Evolutionary conservation across 1,140 invertebrate genomes (phyloP).

Genomic region (Drusus annulatus): DNA sequence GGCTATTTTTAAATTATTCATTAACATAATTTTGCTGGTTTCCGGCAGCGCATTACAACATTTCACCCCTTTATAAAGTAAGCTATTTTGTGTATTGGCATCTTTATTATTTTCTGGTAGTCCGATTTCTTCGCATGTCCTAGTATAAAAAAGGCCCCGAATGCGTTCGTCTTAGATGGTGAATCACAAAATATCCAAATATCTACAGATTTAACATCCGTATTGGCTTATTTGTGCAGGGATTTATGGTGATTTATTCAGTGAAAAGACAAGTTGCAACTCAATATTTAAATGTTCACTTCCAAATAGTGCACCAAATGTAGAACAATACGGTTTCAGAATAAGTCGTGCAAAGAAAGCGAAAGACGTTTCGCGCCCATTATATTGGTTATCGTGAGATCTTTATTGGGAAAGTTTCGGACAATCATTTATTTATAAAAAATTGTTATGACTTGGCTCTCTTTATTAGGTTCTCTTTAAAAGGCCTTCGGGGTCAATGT

Average conservation of each 20-base stretch:
- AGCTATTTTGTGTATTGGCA: too few relatives aligned
- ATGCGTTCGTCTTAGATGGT: too few relatives aligned
- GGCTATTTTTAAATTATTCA: too few relatives aligned
- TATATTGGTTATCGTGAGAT: slow-evolving; percentile 6
- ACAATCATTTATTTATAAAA: neutral
- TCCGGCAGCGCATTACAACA: too few relatives aligned
- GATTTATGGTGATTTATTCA: neutral
- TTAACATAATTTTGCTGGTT: too few relatives aligned
- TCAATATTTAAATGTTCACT: neutral
- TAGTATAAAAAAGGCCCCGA: too few relatives aligned
- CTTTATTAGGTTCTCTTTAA: slow-evolving; percentile 2
- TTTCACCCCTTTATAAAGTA: too few relatives aligned
- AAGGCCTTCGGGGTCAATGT: slow-evolving; percentile 9
- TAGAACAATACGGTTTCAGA: neutral
- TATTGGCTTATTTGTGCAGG: too few relatives aligned
- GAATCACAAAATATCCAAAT: too few relatives aligned
- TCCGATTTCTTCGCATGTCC: too few relatives aligned
- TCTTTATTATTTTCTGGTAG: too few relatives aligned
- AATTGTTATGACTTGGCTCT: neutral
- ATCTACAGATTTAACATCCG: too few relatives aligned
- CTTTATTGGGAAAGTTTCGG: slow-evolving; percentile 23
- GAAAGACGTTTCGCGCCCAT: neutral
- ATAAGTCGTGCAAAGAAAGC: slow-evolving; percentile 23
- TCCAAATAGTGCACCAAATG: neutral
- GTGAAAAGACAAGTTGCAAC: neutral